Percentiles rank a stretch among this genome's conserved stretches.
Evolutionary conservation across 37 sponge, comb jelly and placozoan genomes (phyloP).

Genomic region (Diacarnus erythraeanus): DNA sequence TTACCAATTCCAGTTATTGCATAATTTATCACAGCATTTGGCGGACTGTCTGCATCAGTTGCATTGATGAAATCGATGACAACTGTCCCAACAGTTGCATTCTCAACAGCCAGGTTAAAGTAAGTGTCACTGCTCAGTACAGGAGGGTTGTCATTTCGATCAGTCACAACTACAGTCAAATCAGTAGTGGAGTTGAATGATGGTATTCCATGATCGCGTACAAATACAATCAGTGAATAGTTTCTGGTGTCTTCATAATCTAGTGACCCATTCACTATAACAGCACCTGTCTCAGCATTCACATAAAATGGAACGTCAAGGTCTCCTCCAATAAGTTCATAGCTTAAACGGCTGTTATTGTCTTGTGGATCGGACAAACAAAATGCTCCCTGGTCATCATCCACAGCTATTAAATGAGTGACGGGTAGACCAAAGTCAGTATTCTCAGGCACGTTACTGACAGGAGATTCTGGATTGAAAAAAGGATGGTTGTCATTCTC

Average conservation of each 20-base stretch:
- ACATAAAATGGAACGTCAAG: conserved; percentile 38
- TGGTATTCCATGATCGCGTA: conserved; percentile 51
- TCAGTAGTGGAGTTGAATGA: conserved; percentile 26
- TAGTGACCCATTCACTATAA: conserved; percentile 49
- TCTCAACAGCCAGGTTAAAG: conserved; percentile 40
- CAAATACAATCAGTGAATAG: conserved; percentile 32
- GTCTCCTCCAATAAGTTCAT: not conserved
- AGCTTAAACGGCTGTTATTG: conserved; percentile 13
- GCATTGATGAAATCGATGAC: conserved; percentile 24
- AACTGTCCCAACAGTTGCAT: conserved; percentile 31
- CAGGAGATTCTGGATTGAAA: conserved; percentile 18
- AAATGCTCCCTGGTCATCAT: conserved; percentile 60
- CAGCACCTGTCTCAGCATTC: conserved; percentile 31
- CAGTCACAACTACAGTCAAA: conserved; percentile 52
- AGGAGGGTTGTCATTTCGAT: conserved; percentile 85
- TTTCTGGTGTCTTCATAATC: conserved; percentile 31
- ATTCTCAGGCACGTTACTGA: conserved; percentile 29
- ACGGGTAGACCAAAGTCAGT: conserved; percentile 18
- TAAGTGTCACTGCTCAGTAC: conserved; percentile 28
- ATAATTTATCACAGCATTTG: conserved; percentile 20
- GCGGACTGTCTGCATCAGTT: conserved; percentile 58
- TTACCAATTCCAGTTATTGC: conserved; percentile 21
- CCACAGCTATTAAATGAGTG: conserved; percentile 16
- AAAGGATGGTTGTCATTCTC: conserved; percentile 71
- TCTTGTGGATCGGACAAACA: conserved; percentile 38